A percentile compares a stretch with the other conserved stretches of the same genome.
Evolutionary conservation across 2,113 vertebrate genomes (phyloP).

Genomic region (Chionomys nivalis): DNA sequence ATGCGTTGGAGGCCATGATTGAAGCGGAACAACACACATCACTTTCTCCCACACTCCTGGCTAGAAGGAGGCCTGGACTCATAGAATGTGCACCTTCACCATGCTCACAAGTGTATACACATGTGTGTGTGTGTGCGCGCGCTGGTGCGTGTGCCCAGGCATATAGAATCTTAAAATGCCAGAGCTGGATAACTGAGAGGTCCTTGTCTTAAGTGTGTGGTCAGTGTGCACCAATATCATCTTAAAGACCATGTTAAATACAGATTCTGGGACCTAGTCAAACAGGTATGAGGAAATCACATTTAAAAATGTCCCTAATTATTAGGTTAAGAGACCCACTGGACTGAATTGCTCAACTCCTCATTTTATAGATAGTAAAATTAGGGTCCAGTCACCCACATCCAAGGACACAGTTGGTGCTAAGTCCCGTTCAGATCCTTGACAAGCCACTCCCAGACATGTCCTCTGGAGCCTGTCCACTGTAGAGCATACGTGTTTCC

Average conservation of each 20-base stretch:
- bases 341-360: not conserved
- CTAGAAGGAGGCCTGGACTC: not conserved
- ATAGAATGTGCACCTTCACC: not conserved
- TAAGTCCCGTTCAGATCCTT: too few relatives aligned
- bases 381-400: not conserved
- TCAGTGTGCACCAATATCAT: not conserved
- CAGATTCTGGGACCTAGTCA: not conserved
- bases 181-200: not conserved
- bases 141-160: too few relatives aligned
- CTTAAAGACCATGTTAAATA: not conserved
- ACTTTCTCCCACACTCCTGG: not conserved
- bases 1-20: not conserved
- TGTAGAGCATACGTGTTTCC: not conserved
- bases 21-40: not conserved
- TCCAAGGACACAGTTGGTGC: not conserved
- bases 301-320: not conserved
- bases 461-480: too few relatives aligned
- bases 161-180: not conserved
- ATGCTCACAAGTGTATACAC: not conserved
- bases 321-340: not conserved
- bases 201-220: not conserved
- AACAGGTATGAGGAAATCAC: not conserved
- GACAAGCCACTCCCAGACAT: not conserved
- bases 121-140: fast-evolving
- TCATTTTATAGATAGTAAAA: not conserved